phyloP scores from a whole-genome alignment of 2,113 vertebrate genomes.

The Lynx canadensis region DNA sequence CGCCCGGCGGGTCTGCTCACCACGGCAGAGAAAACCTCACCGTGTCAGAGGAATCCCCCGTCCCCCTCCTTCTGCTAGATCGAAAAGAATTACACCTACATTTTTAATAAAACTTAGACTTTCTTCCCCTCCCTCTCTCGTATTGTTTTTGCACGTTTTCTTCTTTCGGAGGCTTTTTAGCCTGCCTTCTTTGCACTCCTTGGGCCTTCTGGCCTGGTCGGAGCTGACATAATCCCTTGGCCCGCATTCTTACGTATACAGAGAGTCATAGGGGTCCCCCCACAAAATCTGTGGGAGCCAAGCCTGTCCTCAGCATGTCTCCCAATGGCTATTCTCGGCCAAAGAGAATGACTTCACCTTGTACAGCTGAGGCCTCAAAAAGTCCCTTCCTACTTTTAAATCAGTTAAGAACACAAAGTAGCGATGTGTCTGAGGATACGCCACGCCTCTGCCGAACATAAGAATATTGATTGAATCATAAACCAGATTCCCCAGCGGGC shows the following conservation, averaged over 20 bases:
- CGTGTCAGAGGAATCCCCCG: constrained; percentile 34
- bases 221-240: constrained; percentile 48
- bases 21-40: background rate
- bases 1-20: constrained; percentile 9
- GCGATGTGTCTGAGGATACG: background rate
- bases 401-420: background rate
- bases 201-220: background rate
- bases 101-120: constrained; percentile 36
- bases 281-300: background rate
- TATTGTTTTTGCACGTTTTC: background rate
- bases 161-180: background rate
- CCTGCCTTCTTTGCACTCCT: background rate
- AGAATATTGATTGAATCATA: background rate
- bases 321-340: background rate
- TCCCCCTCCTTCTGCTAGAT: background rate
- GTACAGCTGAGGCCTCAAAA: background rate
- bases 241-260: background rate
- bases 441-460: background rate
- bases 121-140: background rate
- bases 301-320: background rate
- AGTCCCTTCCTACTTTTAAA: background rate
- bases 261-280: background rate
- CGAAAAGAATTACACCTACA: constrained; percentile 35
- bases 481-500: background rate
- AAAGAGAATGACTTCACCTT: constrained; percentile 50